Evolutionary conservation across 2,888 invertebrate genomes (phyloP), one percentile per base, ranked within the genome.

Genomic region (Homarus gammarus): DNA sequence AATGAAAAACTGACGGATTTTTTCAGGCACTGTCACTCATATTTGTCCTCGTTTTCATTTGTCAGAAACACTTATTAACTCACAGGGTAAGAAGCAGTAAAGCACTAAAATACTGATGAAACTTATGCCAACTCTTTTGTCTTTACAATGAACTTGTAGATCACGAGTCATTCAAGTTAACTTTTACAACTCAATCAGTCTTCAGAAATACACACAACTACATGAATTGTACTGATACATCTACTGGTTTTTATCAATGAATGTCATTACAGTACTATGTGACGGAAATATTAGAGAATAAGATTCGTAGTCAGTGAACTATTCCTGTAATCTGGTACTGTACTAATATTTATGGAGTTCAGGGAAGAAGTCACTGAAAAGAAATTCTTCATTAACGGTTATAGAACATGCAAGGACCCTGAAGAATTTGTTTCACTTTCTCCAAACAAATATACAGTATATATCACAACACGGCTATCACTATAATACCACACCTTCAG

Each of bases 1-100:
- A 75, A 75, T 40, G 15, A 75, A 27, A 40, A 75, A 75, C 40
- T 75, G 49, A 27, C 44, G 64, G 64, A 64, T 64, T 64, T 75
- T 49, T 40, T 44, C 44, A 75, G 75, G 75, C 75, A 75, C 75
- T 75, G 10, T 75, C 36, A 75, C 27, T 40, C 75, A 75, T n/a
- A 75, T 22, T 40, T 40, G 10, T 12, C 40, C 64, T 18, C 22
- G 3, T 56, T 5, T 56, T 56, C 22, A 56, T 22, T 18, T 6
- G 8, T 27, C 5, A n/a, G n/a, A 64, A 22, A n/a, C 27, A 27
- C 27, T 64, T 64, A n/a, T 64, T 64, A 27, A 27, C 64, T 27
- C 3, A 3, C n/a, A 64, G 27, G 27, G 27, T 27, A 64, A 64
- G 27, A 15, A 64, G 3, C 12, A 56, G 27, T 27, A 27, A 64